phyloP scores from a whole-genome alignment of 2,113 vertebrate genomes.

The Sitta europaea region DNA sequence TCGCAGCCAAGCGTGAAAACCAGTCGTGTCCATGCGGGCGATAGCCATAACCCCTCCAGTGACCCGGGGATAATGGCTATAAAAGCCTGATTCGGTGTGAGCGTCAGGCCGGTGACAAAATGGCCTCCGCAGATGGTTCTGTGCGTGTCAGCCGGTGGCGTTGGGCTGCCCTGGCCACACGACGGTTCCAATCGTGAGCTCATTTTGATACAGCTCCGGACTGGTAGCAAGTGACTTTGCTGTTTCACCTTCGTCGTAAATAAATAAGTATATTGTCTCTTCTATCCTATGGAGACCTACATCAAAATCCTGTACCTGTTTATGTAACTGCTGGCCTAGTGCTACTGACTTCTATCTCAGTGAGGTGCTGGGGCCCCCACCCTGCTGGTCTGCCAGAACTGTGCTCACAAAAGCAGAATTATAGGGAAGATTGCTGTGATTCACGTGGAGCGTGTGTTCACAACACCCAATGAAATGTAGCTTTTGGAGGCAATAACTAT shows the following conservation, averaged over 20 bases:
- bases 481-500: neutral
- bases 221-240: neutral
- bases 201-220: neutral
- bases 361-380: neutral
- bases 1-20: rapidly evolving
- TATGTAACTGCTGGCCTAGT: neutral
- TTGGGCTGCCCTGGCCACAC: rapidly evolving
- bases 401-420: neutral
- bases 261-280: neutral
- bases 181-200: rapidly evolving
- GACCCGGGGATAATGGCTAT: rapidly evolving
- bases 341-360: rapidly evolving
- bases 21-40: neutral
- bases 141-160: neutral
- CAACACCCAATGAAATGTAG: neutral
- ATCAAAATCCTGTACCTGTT: neutral
- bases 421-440: rapidly evolving
- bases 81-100: neutral
- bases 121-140: rapidly evolving
- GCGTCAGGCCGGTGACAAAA: neutral
- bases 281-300: neutral
- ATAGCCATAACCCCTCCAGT: too few species aligned
- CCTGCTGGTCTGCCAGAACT: neutral
- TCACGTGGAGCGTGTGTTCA: neutral
- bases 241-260: neutral